A percentile compares a stretch with the other conserved stretches of the same genome.
Evolutionary conservation across 2,113 vertebrate species (phyloP).

Genomic region (Pongo abelii): DNA sequence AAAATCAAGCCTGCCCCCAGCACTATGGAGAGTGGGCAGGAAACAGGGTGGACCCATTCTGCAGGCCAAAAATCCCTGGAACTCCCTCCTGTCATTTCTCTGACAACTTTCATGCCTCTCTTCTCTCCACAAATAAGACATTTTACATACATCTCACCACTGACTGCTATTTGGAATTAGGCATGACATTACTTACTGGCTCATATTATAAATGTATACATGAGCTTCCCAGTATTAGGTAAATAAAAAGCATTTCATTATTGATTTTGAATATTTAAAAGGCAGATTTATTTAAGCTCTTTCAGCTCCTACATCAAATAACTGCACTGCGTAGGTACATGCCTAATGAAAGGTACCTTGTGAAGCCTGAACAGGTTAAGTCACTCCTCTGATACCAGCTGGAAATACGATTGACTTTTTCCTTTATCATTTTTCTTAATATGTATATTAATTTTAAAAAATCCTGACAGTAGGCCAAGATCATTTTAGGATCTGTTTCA

Average conservation of each 20-base stretch:
- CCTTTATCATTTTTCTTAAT: slow-evolving; percentile 48
- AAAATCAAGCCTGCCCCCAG: neutral
- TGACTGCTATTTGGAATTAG: neutral
- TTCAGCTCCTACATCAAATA: neutral
- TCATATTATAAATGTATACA: neutral
- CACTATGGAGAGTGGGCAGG: too few relatives aligned
- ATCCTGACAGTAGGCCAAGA: slow-evolving; percentile 34
- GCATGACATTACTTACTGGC: neutral
- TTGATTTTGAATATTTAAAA: slow-evolving; percentile 40
- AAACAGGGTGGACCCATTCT: neutral
- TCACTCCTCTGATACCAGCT: slow-evolving; percentile 14
- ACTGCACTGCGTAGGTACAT: neutral
- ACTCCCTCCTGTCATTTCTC: neutral
- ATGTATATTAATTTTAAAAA: neutral
- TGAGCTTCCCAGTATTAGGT: neutral
- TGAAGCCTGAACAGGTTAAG: neutral
- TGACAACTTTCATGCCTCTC: neutral
- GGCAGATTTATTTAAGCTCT: slow-evolving; percentile 22
- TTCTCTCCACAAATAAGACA: neutral
- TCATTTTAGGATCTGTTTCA: slow-evolving; percentile 74
- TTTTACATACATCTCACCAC: neutral
- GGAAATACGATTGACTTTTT: slow-evolving; percentile 36
- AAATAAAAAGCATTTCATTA: slow-evolving; percentile 19
- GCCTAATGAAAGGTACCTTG: neutral
- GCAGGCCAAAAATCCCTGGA: neutral